Evolutionary conservation across 1,140 invertebrate species (phyloP), one percentile per base, ranked within the genome.

Genomic region (Polyergus mexicanus): DNA sequence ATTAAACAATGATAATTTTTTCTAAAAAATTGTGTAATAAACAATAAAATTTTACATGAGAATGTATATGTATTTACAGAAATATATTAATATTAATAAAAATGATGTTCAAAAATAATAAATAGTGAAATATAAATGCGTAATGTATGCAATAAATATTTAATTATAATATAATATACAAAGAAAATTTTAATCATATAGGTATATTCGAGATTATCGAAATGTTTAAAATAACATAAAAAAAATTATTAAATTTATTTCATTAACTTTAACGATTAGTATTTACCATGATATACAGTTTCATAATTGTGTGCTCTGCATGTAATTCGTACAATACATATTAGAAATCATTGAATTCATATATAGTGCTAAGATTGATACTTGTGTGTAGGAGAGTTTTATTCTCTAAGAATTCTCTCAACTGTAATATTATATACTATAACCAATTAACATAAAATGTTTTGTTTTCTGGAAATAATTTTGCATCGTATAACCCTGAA

Each of bases 331-430:
- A 51, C 44, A 38, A 62, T 62, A 51, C 3, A 8, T 66, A 51
- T 78, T 78, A 78, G 38, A 78, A 54, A 56, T 54, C n/a, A 77
- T 77, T 28, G 1, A 63, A 51, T 78, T 77, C 7, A 68, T 68
- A 25, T 65, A 35, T 41, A 68, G 28, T 68, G 28, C n/a, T 35
- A n/a, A 78, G 35, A 68, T 47, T 68, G 28, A 11, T 47, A 68
- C 28, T 78, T 68, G 32, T 32, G 32, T 2, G 3, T 32, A 1
- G 0, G 32, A 78, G 62, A 68, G 44, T 78, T 69, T 56, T 3
- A 38, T 56, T 58, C 35, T 58, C 3, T 56, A 35, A 68, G 32
- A 78, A 44, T n/a, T 41, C 25, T 19, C 11, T 35, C 22, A 16
- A 63, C 63, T 19, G 10, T 28, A 62, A 62, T 63, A 76, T 76